Conservation (phyloP, 2,888 invertebrate species). For the Amblyjoppa fuscipennis region DNA sequence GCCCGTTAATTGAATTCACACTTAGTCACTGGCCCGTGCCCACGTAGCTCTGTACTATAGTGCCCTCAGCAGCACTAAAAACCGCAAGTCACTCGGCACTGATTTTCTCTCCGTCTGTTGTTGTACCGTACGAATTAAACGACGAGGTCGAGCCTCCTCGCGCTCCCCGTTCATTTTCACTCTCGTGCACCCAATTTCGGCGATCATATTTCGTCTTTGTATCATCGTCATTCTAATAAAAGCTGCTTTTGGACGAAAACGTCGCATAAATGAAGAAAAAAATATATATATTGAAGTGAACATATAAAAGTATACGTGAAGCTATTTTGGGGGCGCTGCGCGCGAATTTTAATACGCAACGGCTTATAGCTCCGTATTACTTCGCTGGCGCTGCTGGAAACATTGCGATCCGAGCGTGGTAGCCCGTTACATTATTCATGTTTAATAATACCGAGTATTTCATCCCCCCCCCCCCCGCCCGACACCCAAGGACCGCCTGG, state of each 20-base stretch:
- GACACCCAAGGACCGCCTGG: constrained; percentile 74
- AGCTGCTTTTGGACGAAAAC: background rate
- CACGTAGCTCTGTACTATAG: constrained; percentile 52
- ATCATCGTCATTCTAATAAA: constrained; percentile 14
- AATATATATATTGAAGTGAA: background rate
- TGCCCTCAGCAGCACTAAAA: constrained; percentile 70
- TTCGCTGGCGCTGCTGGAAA: constrained; percentile 1
- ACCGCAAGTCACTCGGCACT: constrained; percentile 82
- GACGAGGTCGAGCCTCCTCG: constrained; percentile 57
- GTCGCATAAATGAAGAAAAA: constrained; percentile 19
- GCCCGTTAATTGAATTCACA: constrained; percentile 84
- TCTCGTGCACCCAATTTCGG: constrained; percentile 31
- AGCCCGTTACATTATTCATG: constrained; percentile 84
- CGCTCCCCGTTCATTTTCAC: constrained; percentile 60
- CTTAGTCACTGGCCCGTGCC: constrained; percentile 80
- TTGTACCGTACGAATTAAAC: constrained; percentile 64
- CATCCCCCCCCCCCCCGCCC: constrained; percentile 72
- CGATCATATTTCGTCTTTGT: background rate
- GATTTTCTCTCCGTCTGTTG: constrained; percentile 80
- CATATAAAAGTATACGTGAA: constrained; percentile 22
- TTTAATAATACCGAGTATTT: constrained; percentile 84
- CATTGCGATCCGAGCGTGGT: constrained; percentile 35
- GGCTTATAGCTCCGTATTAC: constrained; percentile 64
- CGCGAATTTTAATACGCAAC: constrained; percentile 10
- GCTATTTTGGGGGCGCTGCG: constrained; percentile 23